Evolutionary conservation across 2,888 invertebrate species (phyloP), one percentile per base, ranked within the genome.

Genomic region (Platerodrilus igneus): DNA sequence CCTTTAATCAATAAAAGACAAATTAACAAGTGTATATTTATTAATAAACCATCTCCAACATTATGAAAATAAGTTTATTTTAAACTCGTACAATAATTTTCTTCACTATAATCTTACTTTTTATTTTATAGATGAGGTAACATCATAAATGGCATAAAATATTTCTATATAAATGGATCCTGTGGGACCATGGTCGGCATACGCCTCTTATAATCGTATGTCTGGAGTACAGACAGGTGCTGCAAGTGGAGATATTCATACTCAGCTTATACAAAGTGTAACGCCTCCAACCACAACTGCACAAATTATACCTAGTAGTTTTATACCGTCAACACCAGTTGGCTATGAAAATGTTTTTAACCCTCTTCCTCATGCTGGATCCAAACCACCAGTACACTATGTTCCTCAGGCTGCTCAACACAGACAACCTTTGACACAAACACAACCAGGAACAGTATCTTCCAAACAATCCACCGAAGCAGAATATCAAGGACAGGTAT

Each of bases 151-250:
- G n/a, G n/a, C n/a, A n/a, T n/a, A n/a, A n/a, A n/a, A n/a, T n/a
- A n/a, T n/a, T n/a, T n/a, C 30, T 40, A 41, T 45, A 55, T 53
- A 48, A 53, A 89, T 89, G 88, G 89, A 89, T 82, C 88, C 88
- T 68, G 86, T 85, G 70, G 86, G 86, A 74, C 86, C 88, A 74
- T 89, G 89, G 89, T 80, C 82, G 66, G 81, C 81, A 66, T 84
- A 84, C 70, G 76, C 81, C 66, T 82, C 86, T 57, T 88, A 88
- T 76, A 87, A 87, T 73, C 83, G 88, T 61, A 73, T 88, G 69
- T 77, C 83, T 53, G 77, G 79, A 57, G 79, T 81, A 54, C 80
- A 81, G 66, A 75, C 82, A 58, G 76, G 80, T 65, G 72, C 82
- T 66, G 73, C 79, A 62, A 73, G 77, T 68, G 76, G 78, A 59